Evolutionary conservation across 2,888 invertebrate species (phyloP).

Genomic region (Sarcophaga carnaria): DNA sequence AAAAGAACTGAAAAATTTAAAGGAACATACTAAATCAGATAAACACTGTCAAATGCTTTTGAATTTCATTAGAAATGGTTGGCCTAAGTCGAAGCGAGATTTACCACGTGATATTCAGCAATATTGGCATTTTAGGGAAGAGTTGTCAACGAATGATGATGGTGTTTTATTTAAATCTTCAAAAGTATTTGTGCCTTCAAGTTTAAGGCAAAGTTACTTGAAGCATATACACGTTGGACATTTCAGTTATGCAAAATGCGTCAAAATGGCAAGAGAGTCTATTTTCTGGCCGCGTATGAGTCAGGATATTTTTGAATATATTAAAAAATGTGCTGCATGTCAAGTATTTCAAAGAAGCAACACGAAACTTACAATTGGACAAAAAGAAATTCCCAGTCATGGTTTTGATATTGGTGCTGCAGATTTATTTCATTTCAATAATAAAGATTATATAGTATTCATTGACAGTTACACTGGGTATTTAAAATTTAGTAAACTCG

Average conservation of each 20-base stretch:
- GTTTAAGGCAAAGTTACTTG: not conserved
- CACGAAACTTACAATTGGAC: not conserved
- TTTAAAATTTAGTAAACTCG: constrained; percentile 6
- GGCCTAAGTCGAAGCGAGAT: constrained; percentile 16
- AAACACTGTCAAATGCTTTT: not conserved
- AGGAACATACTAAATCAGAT: not conserved
- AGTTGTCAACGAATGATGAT: constrained; percentile 18
- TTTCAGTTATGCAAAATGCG: constrained; percentile 4
- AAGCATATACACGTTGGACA: constrained; percentile 24
- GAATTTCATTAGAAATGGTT: constrained; percentile 3
- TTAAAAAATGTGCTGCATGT: constrained; percentile 4
- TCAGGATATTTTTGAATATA: not conserved
- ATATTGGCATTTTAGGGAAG: constrained; percentile 24
- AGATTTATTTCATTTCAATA: constrained; percentile 20
- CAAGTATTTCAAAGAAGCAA: not conserved
- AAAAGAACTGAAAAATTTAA: constrained; percentile 1
- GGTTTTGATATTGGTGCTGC: not conserved
- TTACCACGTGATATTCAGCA: constrained; percentile 7
- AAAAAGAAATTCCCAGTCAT: not conserved
- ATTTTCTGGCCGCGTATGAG: constrained; percentile 26
- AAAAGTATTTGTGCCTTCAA: not conserved
- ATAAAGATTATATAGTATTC: constrained; percentile 12
- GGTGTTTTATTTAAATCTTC: constrained; percentile 16
- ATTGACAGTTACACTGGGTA: constrained; percentile 10
- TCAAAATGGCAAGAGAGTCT: constrained; percentile 21